Evolutionary conservation across 2,113 vertebrate species (phyloP), one percentile per base, ranked within the genome.

Genomic region (Protomyctophum bolini): DNA sequence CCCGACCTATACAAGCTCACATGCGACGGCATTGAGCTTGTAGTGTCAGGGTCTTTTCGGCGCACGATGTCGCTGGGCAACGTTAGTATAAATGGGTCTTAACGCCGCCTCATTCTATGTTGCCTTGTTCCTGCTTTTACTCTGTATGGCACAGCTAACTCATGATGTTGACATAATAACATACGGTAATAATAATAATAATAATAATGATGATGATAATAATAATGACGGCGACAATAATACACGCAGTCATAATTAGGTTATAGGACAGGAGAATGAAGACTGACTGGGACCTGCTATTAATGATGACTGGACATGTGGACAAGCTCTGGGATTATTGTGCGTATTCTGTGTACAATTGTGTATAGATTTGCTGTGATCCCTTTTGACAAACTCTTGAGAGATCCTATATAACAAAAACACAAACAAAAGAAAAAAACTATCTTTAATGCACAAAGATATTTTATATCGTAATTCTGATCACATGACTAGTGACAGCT

Each of bases 361-460:
- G 77, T 87, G 73, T 91, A 90, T 89, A 93, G 85, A 89, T 86
- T 88, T 90, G 79, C 51, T 84, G 75, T 84, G 70, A 83, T 83
- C 82, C 74, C 72, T 41, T 41, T 88, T 90, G 85, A 82, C 80
- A 83, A 6, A 77, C 68, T 79, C 85, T 21, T 77, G 83, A 91
- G 82, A 81, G 68, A 62, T 86, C 59, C 33, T 41, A 41, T 41
- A 41, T 41, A 41, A 41, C 33, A 41, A 41, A 41, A 41, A 41
- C 33, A 41, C 3, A 41, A 41, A 41, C 33, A 41, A 81, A 76
- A 89, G 81, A 79, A 76, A 75, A 86, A 92, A 90, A 82, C 83
- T 80, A 80, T 87, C 77, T 90, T 83, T 88, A 84, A 90, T 91
- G 88, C 88, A 91, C 92, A 93, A 41, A 89, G 70, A 88, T 85